phyloP scores from a whole-genome alignment of 53 echinoderm and acorn worm species.

The Actinopyga echinites region DNA sequence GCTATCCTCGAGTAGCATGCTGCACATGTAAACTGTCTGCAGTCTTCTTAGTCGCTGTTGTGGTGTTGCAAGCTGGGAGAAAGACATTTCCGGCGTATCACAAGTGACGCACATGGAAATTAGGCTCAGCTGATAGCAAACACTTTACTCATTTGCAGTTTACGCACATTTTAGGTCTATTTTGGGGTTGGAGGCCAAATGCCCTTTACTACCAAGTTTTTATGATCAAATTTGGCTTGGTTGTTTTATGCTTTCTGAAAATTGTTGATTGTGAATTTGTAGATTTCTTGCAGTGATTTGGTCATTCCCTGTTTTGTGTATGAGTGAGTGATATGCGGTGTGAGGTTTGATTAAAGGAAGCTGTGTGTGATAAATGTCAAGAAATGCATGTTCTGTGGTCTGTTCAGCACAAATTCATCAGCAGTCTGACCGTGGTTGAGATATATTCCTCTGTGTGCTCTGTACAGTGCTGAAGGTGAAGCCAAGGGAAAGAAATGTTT shows the following conservation, averaged over 20 bases:
- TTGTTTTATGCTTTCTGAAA: conserved; percentile 10
- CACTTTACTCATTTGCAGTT: conserved; percentile 23
- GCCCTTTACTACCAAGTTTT: neutral
- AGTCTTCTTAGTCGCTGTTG: too few species aligned
- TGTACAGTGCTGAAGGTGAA: too few species aligned
- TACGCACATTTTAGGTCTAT: conserved; percentile 33
- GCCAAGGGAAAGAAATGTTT: too few species aligned
- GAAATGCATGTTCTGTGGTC: too few species aligned
- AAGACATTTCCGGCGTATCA: conserved; percentile 32
- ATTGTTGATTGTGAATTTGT: conserved; percentile 33
- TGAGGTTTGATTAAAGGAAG: too few species aligned
- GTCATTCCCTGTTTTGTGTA: neutral
- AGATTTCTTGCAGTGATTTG: conserved; percentile 16
- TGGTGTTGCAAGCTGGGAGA: neutral
- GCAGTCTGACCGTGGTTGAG: too few species aligned
- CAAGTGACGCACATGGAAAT: conserved; percentile 44
- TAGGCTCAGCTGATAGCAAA: conserved; percentile 38
- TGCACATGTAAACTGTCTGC: too few species aligned
- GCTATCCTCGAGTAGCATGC: too few species aligned
- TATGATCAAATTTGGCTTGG: conserved; percentile 20
- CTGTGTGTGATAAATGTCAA: too few species aligned
- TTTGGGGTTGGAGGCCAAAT: conserved; percentile 32
- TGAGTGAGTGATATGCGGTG: neutral
- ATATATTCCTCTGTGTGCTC: too few species aligned
- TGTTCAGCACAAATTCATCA: too few species aligned